phyloP scores from a whole-genome alignment of 1,140 invertebrate species.

The Adoxophyes honmai region DNA sequence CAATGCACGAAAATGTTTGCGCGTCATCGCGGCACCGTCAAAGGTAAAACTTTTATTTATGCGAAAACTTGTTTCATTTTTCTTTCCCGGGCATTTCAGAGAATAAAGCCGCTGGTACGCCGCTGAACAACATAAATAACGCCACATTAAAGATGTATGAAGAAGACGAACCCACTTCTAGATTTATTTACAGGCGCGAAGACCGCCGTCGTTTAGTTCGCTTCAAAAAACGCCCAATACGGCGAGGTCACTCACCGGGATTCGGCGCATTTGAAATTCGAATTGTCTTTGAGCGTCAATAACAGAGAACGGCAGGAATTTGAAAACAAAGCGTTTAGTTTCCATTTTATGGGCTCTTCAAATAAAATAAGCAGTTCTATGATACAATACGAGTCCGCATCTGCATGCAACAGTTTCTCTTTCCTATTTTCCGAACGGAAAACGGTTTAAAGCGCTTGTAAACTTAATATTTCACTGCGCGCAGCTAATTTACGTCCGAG shows the following conservation, averaged over 20 bases:
- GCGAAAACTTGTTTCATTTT: conserved; percentile 64
- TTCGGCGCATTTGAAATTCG: conserved; percentile 2
- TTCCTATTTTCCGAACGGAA: no score
- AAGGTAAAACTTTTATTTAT: conserved; percentile 61
- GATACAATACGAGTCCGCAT: not conserved
- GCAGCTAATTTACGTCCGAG: conserved; percentile 4
- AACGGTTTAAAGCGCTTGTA: not conserved
- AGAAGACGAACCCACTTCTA: conserved; percentile 31
- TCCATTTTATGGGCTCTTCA: no score
- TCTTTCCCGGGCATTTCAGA: conserved; percentile 44
- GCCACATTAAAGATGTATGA: conserved; percentile 52
- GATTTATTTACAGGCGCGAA: conserved; percentile 37
- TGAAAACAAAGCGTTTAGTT: not conserved
- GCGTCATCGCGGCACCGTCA: conserved; percentile 36
- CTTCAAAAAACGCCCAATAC: conserved; percentile 6
- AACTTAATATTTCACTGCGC: conserved; percentile 2
- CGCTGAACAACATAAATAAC: conserved; percentile 43
- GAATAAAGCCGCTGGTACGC: conserved; percentile 39
- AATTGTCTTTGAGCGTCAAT: not conserved
- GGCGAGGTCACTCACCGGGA: not conserved
- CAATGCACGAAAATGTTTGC: conserved; percentile 40
- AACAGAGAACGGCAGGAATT: not conserved
- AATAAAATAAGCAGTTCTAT: no score
- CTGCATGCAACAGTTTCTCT: not conserved
- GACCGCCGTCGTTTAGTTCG: conserved; percentile 13